Conservation (phyloP, 2,113 vertebrate genomes). For the Solea solea region DNA sequence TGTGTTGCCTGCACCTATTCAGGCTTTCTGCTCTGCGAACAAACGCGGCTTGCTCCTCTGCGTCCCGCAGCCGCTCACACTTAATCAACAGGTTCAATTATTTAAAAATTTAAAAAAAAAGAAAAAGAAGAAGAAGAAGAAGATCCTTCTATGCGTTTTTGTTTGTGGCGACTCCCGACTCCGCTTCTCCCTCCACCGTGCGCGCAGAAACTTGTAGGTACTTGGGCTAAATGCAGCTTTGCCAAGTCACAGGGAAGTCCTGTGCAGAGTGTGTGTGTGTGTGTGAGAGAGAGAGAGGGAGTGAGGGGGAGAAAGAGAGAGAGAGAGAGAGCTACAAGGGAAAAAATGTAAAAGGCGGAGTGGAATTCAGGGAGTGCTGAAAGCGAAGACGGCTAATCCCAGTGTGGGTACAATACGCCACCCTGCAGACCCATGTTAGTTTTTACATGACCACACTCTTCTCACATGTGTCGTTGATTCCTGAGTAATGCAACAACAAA, state of each 20-base stretch:
- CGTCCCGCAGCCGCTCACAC: slow-evolving; percentile 69
- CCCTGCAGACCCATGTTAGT: slow-evolving; percentile 32
- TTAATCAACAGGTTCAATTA: slow-evolving; percentile 69
- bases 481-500: not conserved
- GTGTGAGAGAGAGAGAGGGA: slow-evolving; percentile 1
- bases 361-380: slow-evolving; percentile 77
- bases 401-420: slow-evolving; percentile 51
- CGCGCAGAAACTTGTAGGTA: slow-evolving; percentile 57
- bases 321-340: slow-evolving; percentile 30
- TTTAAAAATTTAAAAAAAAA: not conserved
- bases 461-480: not conserved
- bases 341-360: slow-evolving; percentile 77
- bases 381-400: slow-evolving; percentile 56
- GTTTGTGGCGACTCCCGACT: slow-evolving; percentile 32
- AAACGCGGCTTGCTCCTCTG: slow-evolving; percentile 62
- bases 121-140: not conserved
- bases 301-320: slow-evolving; percentile 10
- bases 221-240: slow-evolving; percentile 44
- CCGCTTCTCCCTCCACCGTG: slow-evolving; percentile 22
- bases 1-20: slow-evolving; percentile 47
- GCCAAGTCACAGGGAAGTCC: slow-evolving; percentile 72
- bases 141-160: not conserved
- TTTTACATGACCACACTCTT: slow-evolving; percentile 12
- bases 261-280: not conserved
- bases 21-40: slow-evolving; percentile 41